Conservation (phyloP, 92 coral and sea anemone genomes). For the Blastomussa wellsi region DNA sequence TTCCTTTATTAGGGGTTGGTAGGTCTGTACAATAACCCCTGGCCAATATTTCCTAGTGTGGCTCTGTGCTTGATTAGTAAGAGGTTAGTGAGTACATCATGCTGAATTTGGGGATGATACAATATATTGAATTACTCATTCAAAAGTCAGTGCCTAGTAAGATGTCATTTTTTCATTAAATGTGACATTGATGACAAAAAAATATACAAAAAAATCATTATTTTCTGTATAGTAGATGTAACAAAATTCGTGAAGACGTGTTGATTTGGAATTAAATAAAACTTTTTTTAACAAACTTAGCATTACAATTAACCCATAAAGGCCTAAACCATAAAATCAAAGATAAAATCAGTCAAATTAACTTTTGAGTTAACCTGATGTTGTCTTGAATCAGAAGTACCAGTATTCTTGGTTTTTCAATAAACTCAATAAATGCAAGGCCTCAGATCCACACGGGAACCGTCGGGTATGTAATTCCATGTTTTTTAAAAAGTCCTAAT, state of each 20-base stretch:
- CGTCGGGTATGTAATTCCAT: conserved; percentile 25
- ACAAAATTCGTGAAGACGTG: background rate
- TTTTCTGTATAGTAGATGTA: background rate
- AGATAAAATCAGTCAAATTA: background rate
- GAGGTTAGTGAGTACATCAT: background rate
- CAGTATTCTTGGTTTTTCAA: conserved; percentile 19
- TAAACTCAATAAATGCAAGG: conserved; percentile 13
- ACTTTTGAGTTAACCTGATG: conserved; percentile 1
- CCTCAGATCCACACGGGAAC: conserved; percentile 43
- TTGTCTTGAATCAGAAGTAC: conserved; percentile 29
- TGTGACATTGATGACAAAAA: background rate
- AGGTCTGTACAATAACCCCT: no score
- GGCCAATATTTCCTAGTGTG: no score
- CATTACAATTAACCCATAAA: background rate
- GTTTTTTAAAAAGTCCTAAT: background rate
- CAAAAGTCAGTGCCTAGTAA: no score
- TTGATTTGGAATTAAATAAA: background rate
- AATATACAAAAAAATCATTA: background rate
- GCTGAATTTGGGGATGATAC: conserved; percentile 1
- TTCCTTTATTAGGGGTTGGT: no score
- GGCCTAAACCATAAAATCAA: conserved; percentile 1
- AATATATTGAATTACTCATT: background rate
- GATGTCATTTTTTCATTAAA: no score
- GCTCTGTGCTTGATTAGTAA: no score
- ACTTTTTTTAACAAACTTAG: background rate